Conservation (phyloP, 2,888 invertebrate genomes). For the Spilosoma lubricipeda region DNA sequence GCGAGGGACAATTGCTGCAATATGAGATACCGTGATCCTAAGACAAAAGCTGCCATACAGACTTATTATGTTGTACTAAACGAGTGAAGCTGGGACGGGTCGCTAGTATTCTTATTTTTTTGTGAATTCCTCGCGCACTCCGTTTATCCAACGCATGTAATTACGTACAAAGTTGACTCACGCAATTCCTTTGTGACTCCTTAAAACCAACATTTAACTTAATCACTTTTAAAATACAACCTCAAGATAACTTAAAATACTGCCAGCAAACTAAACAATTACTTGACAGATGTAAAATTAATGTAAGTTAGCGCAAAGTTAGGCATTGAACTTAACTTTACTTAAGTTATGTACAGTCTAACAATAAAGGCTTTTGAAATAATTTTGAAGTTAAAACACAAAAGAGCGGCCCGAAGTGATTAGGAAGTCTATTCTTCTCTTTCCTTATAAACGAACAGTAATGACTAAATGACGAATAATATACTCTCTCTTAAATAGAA, state of each 20-base stretch:
- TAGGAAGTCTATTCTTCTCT: neutral
- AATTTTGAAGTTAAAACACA: neutral
- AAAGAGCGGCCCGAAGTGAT: neutral
- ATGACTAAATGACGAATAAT: neutral
- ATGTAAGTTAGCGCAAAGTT: slow-evolving; percentile 1
- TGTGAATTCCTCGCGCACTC: neutral
- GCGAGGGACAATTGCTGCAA: neutral
- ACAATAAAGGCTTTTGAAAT: slow-evolving; percentile 2
- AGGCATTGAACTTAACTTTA: neutral
- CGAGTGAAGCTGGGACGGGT: neutral
- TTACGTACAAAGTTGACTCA: neutral
- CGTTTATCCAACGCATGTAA: neutral
- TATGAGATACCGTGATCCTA: neutral
- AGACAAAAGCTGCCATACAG: too few relatives aligned
- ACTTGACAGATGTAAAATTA: slow-evolving; percentile 4
- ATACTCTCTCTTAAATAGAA: neutral
- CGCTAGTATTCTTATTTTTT: neutral
- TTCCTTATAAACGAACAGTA: neutral
- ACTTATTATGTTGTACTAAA: neutral
- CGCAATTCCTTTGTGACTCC: neutral
- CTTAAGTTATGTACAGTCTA: neutral
- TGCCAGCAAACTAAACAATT: slow-evolving; percentile 2
- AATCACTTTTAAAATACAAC: slow-evolving; percentile 1
- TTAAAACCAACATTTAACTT: neutral
- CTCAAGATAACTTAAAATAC: neutral